phyloP scores from a whole-genome alignment of 2,888 invertebrate species.

The Acronicta aceris region DNA sequence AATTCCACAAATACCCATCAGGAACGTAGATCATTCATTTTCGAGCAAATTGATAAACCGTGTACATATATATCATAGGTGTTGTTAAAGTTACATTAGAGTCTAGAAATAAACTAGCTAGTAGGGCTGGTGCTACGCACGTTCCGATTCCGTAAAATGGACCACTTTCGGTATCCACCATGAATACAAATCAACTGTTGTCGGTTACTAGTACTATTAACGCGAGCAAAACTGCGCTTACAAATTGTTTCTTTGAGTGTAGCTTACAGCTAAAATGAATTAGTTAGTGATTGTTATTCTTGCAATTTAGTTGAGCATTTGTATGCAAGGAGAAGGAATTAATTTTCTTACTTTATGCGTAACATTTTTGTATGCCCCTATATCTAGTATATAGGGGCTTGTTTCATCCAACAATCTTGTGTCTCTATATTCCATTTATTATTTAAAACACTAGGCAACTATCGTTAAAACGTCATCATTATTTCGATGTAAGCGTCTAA shows the following conservation, averaged over 20 bases:
- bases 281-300: neutral
- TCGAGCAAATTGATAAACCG: neutral
- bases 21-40: neutral
- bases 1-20: neutral
- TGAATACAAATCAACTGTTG: slow-evolving; percentile 52
- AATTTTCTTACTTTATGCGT: neutral
- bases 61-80: slow-evolving; percentile 8
- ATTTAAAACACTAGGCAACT: no score
- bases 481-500: no score
- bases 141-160: slow-evolving; percentile 38
- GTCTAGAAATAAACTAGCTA: slow-evolving; percentile 24
- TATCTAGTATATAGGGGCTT: neutral
- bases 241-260: slow-evolving; percentile 26
- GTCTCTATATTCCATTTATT: no score
- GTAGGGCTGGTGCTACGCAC: slow-evolving; percentile 38
- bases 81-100: slow-evolving; percentile 20
- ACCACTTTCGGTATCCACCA: slow-evolving; percentile 26
- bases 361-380: no score
- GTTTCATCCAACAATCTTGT: neutral
- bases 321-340: slow-evolving; percentile 2
- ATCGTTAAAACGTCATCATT: no score
- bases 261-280: slow-evolving; percentile 17
- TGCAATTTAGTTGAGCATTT: neutral
- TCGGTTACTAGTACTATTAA: slow-evolving; percentile 34
- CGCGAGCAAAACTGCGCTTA: slow-evolving; percentile 28